Evolutionary conservation across 2,888 invertebrate species (phyloP), one percentile per base, ranked within the genome.

Genomic region (Agrotis puta): DNA sequence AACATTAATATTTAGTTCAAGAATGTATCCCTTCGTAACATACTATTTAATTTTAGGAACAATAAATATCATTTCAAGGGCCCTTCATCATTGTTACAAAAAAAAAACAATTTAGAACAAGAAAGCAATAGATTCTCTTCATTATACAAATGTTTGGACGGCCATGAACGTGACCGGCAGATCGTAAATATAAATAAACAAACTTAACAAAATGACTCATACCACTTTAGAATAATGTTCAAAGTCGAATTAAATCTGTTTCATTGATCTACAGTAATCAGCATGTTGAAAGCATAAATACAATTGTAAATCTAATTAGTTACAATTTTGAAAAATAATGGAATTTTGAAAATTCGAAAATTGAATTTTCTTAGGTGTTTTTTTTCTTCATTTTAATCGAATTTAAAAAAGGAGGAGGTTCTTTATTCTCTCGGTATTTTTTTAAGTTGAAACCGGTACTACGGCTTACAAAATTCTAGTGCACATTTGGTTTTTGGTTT

Each of bases 121-220:
- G 24, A 51, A 47, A 51, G 33, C n/a, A 53, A 63, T 57, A 27
- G 33, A 79, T 51, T 74, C 5, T 51, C 24, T 47, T 51, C 16
- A 62, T 61, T 50, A 48, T 20, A 51, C 20, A 22, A 54, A 57
- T 47, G 27, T 80, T 74, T 58, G 27, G 18, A n/a, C 24, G 57
- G 53, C 81, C 81, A 7, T 75, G 75, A 58, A 48, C 75, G 50
- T 80, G 74, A 74, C 81, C 74, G 64, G 45, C 33, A 33, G 33
- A 74, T 74, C 81, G 64, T 80, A 51, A 75, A 81, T 80, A 85
- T 69, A 68, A 69, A 69, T 79, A 79, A 85, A 80, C 64, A 61
- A 51, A 82, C 59, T 74, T 78, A 67, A 80, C 64, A 61, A 51
- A 82, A 59, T 74, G 79, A 67, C 59, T 64, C 68, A 75, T 74